Percentiles rank a stretch among this genome's conserved stretches.
Conservation (phyloP, 2,888 invertebrate species). For the Zelleria hepariella region DNA sequence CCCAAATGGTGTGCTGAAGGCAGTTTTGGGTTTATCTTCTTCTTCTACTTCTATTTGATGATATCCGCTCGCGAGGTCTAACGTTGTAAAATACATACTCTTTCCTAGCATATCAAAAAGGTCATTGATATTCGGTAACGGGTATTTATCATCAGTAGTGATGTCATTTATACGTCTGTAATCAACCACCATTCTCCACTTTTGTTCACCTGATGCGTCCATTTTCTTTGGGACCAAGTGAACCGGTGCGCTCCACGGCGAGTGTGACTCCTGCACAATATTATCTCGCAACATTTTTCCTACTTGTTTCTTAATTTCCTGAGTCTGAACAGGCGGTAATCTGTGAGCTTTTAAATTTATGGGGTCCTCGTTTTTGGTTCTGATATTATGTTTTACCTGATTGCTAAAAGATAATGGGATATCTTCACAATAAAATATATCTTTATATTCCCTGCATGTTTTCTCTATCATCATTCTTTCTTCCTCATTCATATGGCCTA, state of each 20-base stretch:
- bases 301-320: conserved; percentile 16
- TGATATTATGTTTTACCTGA: conserved; percentile 3
- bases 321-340: conserved; percentile 8
- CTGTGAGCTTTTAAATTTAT: conserved; percentile 15
- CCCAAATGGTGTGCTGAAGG: too few relatives aligned
- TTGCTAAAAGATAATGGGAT: background rate
- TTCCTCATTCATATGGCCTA: background rate
- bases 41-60: conserved; percentile 30
- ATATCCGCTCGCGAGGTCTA: conserved; percentile 35
- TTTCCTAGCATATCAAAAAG: conserved; percentile 20
- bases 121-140: conserved; percentile 12
- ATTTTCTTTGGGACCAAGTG: conserved; percentile 19
- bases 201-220: conserved; percentile 16
- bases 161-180: conserved; percentile 33
- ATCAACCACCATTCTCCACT: too few relatives aligned
- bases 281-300: conserved; percentile 16
- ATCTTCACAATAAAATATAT: conserved; percentile 7
- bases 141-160: conserved; percentile 15
- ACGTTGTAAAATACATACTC: conserved; percentile 30
- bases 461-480: conserved; percentile 7
- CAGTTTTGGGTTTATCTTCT: conserved; percentile 29
- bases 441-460: conserved; percentile 16
- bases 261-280: conserved; percentile 11
- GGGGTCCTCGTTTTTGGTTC: conserved; percentile 16
- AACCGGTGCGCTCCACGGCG: conserved; percentile 21